Evolutionary conservation across 2,888 invertebrate species (phyloP), one percentile per base, ranked within the genome.

Genomic region (Volucella zonaria): DNA sequence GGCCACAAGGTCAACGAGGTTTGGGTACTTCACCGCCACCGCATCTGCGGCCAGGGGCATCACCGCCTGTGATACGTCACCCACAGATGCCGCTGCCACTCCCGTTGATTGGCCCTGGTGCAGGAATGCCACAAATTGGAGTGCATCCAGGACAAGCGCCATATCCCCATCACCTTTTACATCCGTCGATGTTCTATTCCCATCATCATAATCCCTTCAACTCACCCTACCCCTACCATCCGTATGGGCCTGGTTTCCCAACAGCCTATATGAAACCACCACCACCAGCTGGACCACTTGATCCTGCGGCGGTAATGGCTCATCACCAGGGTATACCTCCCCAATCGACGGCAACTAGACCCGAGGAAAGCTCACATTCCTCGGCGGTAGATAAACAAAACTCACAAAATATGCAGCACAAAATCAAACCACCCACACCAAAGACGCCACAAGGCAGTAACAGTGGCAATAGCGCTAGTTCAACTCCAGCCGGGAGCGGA

Each of bases 101-200:
- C 82, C 92, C 92, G 15, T 86, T 92, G 38, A 90, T 92, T 77
- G 92, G 91, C 1, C 91, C 92, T 3, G 91, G 91, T 54, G 90
- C 89, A 58, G 91, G 91, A 73, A 91, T 92, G 75, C 90, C 91
- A 6, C 92, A 91, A 78, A 91, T 92, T 61, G 91, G 92, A 12
- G 95, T 96, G 93, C 96, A 96, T 90, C 95, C 96, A 8, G 94
- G 95, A 2, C 96, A 95, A 89, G 95, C 95, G 89, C 94, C 94
- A 58, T 95, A 95, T 83, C 95, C 94, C 2, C 94, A 94, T 88
- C 94, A 94, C 62, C 94, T 95, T 14, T 94, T 95, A 91, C 94
- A 94, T 82, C 93, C 94, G 0, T 94, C 93, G 58, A 93, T 95
- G 90, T 95, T 95, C 88, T 96, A 96, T 88, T 95, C 96, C 15